Evolutionary conservation across 2,113 vertebrate species (phyloP), one percentile per base, ranked within the genome.

Genomic region (Equus przewalskii): DNA sequence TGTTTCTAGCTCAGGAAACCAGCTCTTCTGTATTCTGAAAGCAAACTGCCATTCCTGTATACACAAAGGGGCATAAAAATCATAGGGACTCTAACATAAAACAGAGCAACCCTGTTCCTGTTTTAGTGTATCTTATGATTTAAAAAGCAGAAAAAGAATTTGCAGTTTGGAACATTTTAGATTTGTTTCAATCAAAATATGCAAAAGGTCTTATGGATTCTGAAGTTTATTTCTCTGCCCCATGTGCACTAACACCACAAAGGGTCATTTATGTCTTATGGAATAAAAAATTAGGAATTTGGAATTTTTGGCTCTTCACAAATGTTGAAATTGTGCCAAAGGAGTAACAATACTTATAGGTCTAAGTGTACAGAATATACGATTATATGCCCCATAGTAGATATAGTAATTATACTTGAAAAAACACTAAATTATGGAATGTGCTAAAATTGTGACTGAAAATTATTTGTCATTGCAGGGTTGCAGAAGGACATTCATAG

Each of bases 141-240:
- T 70, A 82, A 94, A 96, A 97, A 95, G 49, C 82, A 97, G 92
- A 90, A 96, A 91, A 78, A 46, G 79, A 96, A 96, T 91, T 51
- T 69, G 10, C 51, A 75, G 7, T 84, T 76, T 46, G 33, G 62
- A 94, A 95, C 88, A 88, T 58, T 93, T 97, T 49, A 94, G 44
- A 67, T 89, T 62, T 69, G 64, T 83, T 62, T 80, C 76, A 82
- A 80, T 79, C 62, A 95, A 96, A 96, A 92, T 33, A 73, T 6
- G 44, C 88, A 10, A 51, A 95, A 87, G 19, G 36, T 65, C 51
- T 96, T 7, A 94, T 0, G 0, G 13, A 30, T 72, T 96, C 87
- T 83, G 41, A 96, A 67, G 46, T 85, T 41, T 78, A 69, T 86
- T n/a, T 87, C 51, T 81, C 65, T 78, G 22, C 19, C 62, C 36